Base-by-base conservation (phyloP, 2,113 vertebrate genomes). In the Scomber scombrus region DNA sequence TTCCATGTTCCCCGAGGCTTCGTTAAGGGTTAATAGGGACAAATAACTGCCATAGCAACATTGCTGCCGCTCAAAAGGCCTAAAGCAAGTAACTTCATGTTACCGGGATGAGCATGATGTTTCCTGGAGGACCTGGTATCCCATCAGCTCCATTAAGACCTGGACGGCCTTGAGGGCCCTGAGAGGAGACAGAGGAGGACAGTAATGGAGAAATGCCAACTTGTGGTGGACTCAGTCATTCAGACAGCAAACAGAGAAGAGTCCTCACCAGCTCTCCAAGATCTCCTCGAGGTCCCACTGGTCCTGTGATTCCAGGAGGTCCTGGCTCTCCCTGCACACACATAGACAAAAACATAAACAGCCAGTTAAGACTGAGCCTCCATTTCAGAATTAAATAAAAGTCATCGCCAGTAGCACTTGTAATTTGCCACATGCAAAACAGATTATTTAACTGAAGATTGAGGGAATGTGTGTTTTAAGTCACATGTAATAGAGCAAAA, bases 101-200 rank as follows among this genome's bases (percentile, higher is more conserved):
- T 92, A 99, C 98, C 54, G 97, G 98, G 82, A 99, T 76, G 95
- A 99, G 96, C 4, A 99, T 92, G 93, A 99, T 95, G 4, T 97
- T 99, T 75, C 98, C 98, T 2, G 98, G 97, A 6, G 97, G 97
- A 58, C 98, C 98, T 0, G 96, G 97, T 79, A 99, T 95, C 62
- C 98, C 98, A 50, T 99, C 97, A 2, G 97, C 97, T 71, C 98
- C 98, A 3, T 95, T 96, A 21, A 98, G 96, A 11, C 98, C 98
- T 0, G 96, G 93, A 3, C 95, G 95, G 7, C 98, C 98, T 1
- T 92, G 93, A 16, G 96, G 96, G 11, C 98, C 98, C 98, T 99
- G 87, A 43, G 12, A 74, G 26, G 69, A 73, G 69, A 81, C 52
- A 78, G 23, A 81, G 34, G 23, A 63, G 51, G 71, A 79, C 21